Conservation (phyloP, 2,888 invertebrate species). For the Aelia acuminata region DNA sequence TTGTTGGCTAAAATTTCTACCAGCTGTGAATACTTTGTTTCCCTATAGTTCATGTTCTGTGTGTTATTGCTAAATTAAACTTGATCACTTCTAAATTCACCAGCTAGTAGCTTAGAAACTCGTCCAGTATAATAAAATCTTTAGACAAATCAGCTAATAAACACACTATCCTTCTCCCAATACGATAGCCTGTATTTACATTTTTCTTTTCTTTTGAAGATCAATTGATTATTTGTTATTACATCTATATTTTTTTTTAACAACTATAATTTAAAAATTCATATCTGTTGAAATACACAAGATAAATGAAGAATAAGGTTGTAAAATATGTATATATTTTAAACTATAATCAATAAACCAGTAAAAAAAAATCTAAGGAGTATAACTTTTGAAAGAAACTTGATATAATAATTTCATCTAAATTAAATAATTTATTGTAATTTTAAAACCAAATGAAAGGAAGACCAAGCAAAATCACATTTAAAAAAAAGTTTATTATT, state of each 20-base stretch:
- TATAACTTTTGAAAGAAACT: neutral
- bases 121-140: too few species aligned
- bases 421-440: conserved; percentile 1
- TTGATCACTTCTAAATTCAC: too few species aligned
- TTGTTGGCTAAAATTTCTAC: too few species aligned
- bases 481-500: neutral
- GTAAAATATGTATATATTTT: neutral
- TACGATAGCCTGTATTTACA: conserved; percentile 11
- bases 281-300: neutral
- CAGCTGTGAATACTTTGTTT: too few species aligned
- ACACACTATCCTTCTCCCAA: neutral
- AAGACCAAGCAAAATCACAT: conserved; percentile 21
- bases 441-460: conserved; percentile 32
- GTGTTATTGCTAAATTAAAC: too few species aligned
- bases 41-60: too few species aligned
- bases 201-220: conserved; percentile 7
- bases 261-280: neutral
- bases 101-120: too few species aligned
- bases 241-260: neutral
- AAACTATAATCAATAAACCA: neutral
- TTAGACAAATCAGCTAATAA: neutral
- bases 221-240: neutral
- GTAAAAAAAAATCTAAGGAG: conserved; percentile 29
- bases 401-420: neutral
- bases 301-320: neutral